Percentiles rank a stretch among this genome's conserved stretches.
phyloP scores from a whole-genome alignment of 2,797 vertebrate genomes.

The Centropyge bicolor region DNA sequence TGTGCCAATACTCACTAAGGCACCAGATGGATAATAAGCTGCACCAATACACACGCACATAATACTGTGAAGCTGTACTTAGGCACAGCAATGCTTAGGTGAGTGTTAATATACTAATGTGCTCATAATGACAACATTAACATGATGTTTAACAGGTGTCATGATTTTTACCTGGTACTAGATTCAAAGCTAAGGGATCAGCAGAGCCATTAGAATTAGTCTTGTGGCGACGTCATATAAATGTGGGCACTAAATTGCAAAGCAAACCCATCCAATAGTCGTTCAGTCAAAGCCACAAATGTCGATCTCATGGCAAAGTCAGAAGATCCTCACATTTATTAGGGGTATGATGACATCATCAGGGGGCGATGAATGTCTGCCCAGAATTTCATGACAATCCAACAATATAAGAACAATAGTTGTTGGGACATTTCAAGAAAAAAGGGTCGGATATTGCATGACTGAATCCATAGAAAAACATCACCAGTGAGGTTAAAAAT shows the following conservation, averaged over 20 bases:
- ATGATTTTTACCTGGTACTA: too few relatives aligned
- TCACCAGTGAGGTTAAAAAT: not conserved
- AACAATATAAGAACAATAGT: not conserved
- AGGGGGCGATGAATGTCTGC: not conserved
- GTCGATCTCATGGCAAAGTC: not conserved
- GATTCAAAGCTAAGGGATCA: not conserved
- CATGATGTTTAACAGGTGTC: too few relatives aligned
- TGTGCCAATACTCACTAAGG: not conserved
- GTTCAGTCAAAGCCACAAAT: not conserved
- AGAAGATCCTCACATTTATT: not conserved
- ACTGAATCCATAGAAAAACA: not conserved
- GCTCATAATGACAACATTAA: too few relatives aligned
- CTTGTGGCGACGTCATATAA: not conserved
- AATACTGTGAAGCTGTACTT: too few relatives aligned
- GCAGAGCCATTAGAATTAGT: not conserved
- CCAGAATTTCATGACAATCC: too few relatives aligned
- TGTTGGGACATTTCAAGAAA: not conserved
- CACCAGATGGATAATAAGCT: not conserved
- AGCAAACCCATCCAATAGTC: not conserved
- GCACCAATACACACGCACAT: not conserved
- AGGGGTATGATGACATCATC: not conserved
- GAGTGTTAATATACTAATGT: too few relatives aligned
- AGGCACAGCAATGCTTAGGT: too few relatives aligned
- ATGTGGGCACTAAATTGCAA: not conserved
- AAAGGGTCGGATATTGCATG: not conserved